phyloP scores from a whole-genome alignment of 2,797 vertebrate genomes.

The Parauchenoglanis ngamensis region DNA sequence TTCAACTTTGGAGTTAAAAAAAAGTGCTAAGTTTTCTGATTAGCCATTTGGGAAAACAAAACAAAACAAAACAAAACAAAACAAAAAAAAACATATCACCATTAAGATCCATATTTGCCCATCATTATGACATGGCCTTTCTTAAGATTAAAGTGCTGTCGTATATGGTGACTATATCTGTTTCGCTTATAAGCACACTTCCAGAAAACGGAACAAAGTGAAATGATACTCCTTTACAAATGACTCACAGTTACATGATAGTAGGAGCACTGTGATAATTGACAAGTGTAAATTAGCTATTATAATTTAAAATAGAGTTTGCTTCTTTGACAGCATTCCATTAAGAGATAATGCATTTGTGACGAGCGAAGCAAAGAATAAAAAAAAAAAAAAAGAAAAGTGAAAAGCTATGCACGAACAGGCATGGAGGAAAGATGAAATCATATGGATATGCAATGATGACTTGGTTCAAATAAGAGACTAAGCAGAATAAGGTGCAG shows the following conservation, averaged over 20 bases:
- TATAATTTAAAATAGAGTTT: slow-evolving; percentile 52
- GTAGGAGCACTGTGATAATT: slow-evolving; percentile 47
- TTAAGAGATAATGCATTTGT: slow-evolving; percentile 50
- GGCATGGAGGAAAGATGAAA: slow-evolving; percentile 61
- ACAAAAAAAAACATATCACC: slow-evolving; percentile 2
- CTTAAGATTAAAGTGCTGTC: slow-evolving; percentile 59
- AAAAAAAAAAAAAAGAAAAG: slow-evolving; percentile 50
- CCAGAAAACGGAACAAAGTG: slow-evolving; percentile 45
- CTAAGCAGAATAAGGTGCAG: slow-evolving; percentile 64
- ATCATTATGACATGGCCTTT: slow-evolving; percentile 48
- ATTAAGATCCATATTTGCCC: slow-evolving; percentile 45
- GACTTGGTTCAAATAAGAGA: slow-evolving; percentile 56
- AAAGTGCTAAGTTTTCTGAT: slow-evolving; percentile 49
- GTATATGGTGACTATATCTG: slow-evolving; percentile 33
- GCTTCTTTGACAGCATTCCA: slow-evolving; percentile 50
- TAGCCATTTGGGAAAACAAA: slow-evolving; percentile 16
- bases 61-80: not conserved
- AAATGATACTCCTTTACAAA: slow-evolving; percentile 50
- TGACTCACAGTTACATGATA: slow-evolving; percentile 57
- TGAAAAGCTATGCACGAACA: slow-evolving; percentile 47
- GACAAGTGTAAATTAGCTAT: slow-evolving; percentile 47
- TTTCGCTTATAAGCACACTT: slow-evolving; percentile 36
- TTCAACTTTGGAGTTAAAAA: slow-evolving; percentile 44
- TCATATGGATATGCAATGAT: slow-evolving; percentile 61
- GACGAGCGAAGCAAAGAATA: slow-evolving; percentile 62